Evolutionary conservation across 30 jellyfish, hydroid and myxozoan genomes (phyloP).

Genomic region (Cassiopea xamachana): DNA sequence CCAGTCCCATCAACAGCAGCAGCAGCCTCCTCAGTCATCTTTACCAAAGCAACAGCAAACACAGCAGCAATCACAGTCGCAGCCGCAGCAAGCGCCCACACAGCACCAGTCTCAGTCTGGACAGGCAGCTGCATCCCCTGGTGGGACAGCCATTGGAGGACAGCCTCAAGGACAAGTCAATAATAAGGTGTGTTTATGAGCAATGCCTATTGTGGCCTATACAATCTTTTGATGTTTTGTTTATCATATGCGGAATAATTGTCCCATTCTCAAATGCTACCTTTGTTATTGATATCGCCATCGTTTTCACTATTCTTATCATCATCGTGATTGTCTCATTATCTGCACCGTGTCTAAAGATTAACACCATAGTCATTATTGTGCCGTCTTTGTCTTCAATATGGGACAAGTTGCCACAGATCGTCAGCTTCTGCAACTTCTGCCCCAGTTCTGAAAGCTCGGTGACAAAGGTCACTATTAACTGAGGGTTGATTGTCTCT

Average conservation of each 20-base stretch:
- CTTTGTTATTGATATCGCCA: background rate
- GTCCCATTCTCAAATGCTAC: background rate
- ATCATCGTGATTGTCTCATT: background rate
- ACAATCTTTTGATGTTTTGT: too few relatives aligned
- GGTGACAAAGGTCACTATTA: background rate
- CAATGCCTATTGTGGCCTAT: too few relatives aligned
- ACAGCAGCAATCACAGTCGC: slow-evolving; percentile 26
- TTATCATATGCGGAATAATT: too few relatives aligned
- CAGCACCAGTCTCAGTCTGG: slow-evolving; percentile 65
- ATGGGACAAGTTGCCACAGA: too few relatives aligned
- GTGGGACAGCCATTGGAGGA: slow-evolving; percentile 54
- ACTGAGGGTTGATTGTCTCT: too few relatives aligned
- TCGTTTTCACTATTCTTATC: background rate
- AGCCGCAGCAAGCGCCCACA: slow-evolving; percentile 60
- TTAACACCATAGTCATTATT: background rate
- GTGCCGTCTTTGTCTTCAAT: background rate
- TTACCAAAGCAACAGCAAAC: slow-evolving; percentile 60
- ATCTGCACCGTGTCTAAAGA: background rate
- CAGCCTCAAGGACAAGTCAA: slow-evolving; percentile 94
- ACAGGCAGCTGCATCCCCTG: slow-evolving; percentile 79
- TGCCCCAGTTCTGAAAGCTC: background rate
- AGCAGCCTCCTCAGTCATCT: slow-evolving; percentile 36
- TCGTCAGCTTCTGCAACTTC: background rate
- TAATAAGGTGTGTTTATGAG: slow-evolving; percentile 37
- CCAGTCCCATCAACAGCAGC: slow-evolving; percentile 31